These are phyloP conservation scores for Corythornis vintsioides DNA, from an alignment of 2,113 vertebrate genomes.

Conservation along the genomic window DNA sequence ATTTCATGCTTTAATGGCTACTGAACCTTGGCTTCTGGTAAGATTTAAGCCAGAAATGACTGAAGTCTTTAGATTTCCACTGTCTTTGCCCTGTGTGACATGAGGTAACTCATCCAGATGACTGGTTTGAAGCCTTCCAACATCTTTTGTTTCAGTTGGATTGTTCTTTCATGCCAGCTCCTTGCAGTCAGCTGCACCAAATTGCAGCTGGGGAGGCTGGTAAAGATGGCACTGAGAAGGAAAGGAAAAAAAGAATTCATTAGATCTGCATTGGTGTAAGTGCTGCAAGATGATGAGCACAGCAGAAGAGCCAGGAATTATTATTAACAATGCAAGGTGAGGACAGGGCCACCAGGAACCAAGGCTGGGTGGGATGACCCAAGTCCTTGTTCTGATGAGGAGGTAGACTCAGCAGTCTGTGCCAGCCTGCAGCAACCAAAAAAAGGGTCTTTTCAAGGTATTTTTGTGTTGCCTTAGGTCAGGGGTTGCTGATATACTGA, in stretches of 20 bases:
- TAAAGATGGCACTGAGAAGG: neutral
- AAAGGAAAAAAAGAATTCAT: neutral
- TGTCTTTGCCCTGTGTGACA: neutral
- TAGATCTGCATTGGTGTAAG: neutral
- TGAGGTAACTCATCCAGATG: neutral
- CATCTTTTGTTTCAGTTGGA: neutral
- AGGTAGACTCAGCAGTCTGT: neutral
- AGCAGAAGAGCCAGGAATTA: neutral
- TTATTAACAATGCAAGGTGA: neutral
- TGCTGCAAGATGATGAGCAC: neutral
- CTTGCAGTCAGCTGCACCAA: neutral
- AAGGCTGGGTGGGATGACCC: neutral
- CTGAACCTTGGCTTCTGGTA: neutral
- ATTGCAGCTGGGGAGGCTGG: neutral
- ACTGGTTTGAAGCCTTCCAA: neutral
- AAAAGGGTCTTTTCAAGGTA: neutral
- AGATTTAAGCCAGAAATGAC: neutral
- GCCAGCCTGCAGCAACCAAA: neutral
- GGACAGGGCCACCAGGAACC: neutral
- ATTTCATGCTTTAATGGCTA: neutral
- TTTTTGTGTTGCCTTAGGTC: neutral
- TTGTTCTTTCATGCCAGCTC: neutral
- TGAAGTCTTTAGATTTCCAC: neutral
- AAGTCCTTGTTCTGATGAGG: neutral
- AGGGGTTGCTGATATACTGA: neutral